Percentiles rank a stretch among this genome's conserved stretches.
phyloP scores from a whole-genome alignment of 2,113 vertebrate species.

The Puntigrus tetrazona region DNA sequence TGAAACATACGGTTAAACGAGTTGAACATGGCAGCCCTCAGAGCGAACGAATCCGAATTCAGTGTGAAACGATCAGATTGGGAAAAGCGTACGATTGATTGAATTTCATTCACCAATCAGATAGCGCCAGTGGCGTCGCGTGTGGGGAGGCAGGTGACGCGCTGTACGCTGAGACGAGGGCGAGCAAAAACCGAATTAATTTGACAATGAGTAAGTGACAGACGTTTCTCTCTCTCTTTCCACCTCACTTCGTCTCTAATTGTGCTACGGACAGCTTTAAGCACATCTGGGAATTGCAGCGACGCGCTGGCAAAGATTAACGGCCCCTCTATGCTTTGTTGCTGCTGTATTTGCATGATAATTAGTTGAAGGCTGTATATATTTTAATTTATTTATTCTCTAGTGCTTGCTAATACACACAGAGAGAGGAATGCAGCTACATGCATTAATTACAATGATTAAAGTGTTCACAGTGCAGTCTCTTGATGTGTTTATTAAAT shows the following conservation, averaged over 20 bases:
- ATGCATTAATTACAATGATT: slow-evolving; percentile 82
- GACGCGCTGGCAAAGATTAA: slow-evolving; percentile 76
- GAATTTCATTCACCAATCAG: not conserved
- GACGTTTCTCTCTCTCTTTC: slow-evolving; percentile 66
- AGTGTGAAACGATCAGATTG: not conserved
- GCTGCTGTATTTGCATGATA: slow-evolving; percentile 81
- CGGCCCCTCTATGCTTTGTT: slow-evolving; percentile 72
- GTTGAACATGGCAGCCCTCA: not conserved
- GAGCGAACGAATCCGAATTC: not conserved
- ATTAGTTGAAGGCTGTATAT: slow-evolving; percentile 78
- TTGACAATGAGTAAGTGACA: slow-evolving; percentile 86
- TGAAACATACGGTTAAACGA: not conserved
- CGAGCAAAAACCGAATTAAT: slow-evolving; percentile 81
- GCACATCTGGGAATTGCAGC: slow-evolving; percentile 80
- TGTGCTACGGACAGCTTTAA: slow-evolving; percentile 79
- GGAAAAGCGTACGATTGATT: not conserved
- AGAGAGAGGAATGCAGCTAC: slow-evolving; percentile 65
- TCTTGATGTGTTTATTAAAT: slow-evolving; percentile 89
- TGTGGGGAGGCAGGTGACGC: slow-evolving; percentile 71
- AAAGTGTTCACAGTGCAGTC: slow-evolving; percentile 78
- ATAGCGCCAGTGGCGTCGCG: slow-evolving; percentile 57
- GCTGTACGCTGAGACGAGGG: slow-evolving; percentile 65
- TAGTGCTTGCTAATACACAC: slow-evolving; percentile 65
- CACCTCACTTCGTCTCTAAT: slow-evolving; percentile 77
- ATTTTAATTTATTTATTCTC: slow-evolving; percentile 79